Conservation (phyloP, 2,888 invertebrate species). For the Steinernema scapterisci region DNA sequence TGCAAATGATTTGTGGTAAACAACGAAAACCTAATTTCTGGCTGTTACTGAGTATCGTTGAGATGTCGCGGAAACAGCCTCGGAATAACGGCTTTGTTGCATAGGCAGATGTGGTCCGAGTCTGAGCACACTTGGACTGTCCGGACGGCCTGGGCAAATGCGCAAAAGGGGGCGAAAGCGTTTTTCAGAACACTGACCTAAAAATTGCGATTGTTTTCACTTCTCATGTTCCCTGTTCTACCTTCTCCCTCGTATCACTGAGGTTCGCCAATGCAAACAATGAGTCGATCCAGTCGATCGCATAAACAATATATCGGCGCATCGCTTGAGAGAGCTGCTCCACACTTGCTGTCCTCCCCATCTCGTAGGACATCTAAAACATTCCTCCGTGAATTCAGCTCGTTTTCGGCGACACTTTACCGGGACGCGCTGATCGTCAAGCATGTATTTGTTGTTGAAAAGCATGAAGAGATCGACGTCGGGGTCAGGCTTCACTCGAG, state of each 20-base stretch:
- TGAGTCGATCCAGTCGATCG: conserved; percentile 64
- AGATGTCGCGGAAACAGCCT: conserved; percentile 57
- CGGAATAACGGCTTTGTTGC: conserved; percentile 55
- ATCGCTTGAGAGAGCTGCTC: conserved; percentile 62
- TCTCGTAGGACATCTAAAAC: conserved; percentile 48
- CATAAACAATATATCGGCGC: conserved; percentile 53
- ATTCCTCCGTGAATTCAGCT: background rate
- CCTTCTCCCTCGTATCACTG: conserved; percentile 21
- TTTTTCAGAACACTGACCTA: conserved; percentile 46
- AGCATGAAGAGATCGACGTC: conserved; percentile 55
- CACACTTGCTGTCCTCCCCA: conserved; percentile 54
- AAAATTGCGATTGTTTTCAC: background rate
- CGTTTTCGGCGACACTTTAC: conserved; percentile 10
- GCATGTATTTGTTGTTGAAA: conserved; percentile 49
- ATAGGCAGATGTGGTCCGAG: conserved; percentile 51
- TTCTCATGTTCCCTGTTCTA: background rate
- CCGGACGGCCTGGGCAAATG: conserved; percentile 44
- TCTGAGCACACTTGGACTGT: conserved; percentile 25
- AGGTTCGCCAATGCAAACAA: conserved; percentile 55
- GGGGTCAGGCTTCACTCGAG: conserved; percentile 57
- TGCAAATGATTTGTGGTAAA: conserved; percentile 34
- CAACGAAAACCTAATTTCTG: too few relatives aligned
- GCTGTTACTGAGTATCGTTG: conserved; percentile 55
- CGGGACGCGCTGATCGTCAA: conserved; percentile 42
- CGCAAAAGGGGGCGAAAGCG: conserved; percentile 50